Evolutionary conservation across 2,888 invertebrate genomes (phyloP).

Genomic region (Campopleginae sp.): DNA sequence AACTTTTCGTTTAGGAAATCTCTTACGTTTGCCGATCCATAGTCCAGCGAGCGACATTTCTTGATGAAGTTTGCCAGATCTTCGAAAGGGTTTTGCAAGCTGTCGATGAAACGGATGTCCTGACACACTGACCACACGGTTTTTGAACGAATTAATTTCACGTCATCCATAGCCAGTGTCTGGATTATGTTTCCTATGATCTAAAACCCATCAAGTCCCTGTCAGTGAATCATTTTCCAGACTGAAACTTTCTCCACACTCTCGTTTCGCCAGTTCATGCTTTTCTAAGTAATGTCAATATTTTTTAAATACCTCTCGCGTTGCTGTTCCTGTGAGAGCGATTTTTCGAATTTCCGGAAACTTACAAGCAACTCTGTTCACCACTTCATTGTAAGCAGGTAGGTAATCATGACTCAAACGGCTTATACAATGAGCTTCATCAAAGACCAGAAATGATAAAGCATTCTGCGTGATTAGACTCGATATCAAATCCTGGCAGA

Average conservation of each 20-base stretch:
- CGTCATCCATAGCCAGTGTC: slow-evolving; percentile 33
- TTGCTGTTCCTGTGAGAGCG: slow-evolving; percentile 46
- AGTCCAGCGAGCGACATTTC: not conserved
- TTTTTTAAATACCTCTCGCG: slow-evolving; percentile 11
- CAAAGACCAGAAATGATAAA: slow-evolving; percentile 51
- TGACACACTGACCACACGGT: not conserved
- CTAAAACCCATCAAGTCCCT: slow-evolving; percentile 9
- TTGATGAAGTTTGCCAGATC: slow-evolving; percentile 41
- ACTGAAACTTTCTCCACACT: not conserved
- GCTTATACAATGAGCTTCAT: slow-evolving; percentile 61
- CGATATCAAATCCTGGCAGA: slow-evolving; percentile 25
- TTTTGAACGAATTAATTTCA: not conserved
- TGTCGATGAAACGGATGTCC: slow-evolving; percentile 51
- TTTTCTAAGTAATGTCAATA: not conserved
- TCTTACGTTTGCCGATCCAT: not conserved
- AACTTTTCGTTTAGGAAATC: not conserved
- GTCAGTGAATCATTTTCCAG: not conserved
- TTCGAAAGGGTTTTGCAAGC: slow-evolving; percentile 14
- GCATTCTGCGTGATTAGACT: slow-evolving; percentile 2
- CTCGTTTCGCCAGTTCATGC: not conserved
- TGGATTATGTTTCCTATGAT: slow-evolving; percentile 35
- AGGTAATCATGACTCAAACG: slow-evolving; percentile 49
- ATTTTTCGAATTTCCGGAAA: slow-evolving; percentile 54
- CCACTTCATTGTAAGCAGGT: slow-evolving; percentile 37
- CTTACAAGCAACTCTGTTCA: not conserved